Base-by-base conservation (phyloP, 2,888 invertebrate genomes). In the Hipparchia sbordonii region DNA sequence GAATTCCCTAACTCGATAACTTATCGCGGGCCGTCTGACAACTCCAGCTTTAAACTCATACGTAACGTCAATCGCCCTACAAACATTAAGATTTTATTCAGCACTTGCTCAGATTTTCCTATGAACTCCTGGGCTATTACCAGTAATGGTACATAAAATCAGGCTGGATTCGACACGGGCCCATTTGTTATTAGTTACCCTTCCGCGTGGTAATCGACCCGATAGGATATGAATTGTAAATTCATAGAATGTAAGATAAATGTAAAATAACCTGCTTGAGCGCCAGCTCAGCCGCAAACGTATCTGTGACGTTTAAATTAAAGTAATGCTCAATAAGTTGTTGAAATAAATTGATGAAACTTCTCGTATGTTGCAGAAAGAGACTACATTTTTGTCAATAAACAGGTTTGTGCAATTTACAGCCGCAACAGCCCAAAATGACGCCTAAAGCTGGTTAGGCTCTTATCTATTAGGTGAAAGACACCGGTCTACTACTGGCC, bases 71-170 rank as follows among this genome's bases (percentile, higher is more conserved):
- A 6, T 48, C 6, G 1, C 7, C 48, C 6, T 48, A 48, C 48
- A 48, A 48, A 48, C 8, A 6, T 7, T 48, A 4, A 48, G 8
- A 7, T 48, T 52, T 52, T 52, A 12, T 10, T 5, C 12, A 52
- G 12, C 52, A 39, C 39, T 10, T 52, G 2, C 52, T 10, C 52
- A 52, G 52, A 52, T 12, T 12, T 2, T 52, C 52, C 10, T 10
- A 52, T 12, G 52, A 12, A n/a, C 54, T 13, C 23, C 2, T 6
- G 12, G 39, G 10, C 59, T 39, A 13, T 39, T 60, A 39, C 74
- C 76, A 74, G 71, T 81, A 81, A 83, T 82, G 82, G 82, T 80
- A 77, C 80, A 82, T 83, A 81, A 83, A 84, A 84, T 82, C 82
- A 75, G 79, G 75, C 67, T 72, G 76, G 77, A 85, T 86, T 87